phyloP scores from a whole-genome alignment of 2,797 vertebrate species.

The Danio jaintianensis region DNA sequence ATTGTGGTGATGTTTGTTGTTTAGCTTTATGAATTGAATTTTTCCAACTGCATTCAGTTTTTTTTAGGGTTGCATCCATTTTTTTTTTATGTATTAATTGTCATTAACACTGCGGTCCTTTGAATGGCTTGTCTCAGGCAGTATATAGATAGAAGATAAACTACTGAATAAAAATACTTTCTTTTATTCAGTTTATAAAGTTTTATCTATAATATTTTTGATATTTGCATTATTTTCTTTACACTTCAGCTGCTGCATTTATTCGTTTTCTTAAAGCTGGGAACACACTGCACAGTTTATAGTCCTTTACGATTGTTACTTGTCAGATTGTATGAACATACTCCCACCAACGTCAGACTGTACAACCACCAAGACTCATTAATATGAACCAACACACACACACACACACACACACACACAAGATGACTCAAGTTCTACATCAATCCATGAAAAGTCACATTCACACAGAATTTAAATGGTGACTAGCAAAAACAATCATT shows the following conservation, averaged over 20 bases:
- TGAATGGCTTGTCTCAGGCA: constrained; percentile 15
- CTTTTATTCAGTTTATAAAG: constrained; percentile 31
- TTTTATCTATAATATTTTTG: background rate
- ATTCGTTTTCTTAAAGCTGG: background rate
- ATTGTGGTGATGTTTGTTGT: background rate
- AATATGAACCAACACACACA: too few relatives aligned
- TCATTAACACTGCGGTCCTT: background rate
- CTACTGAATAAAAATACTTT: constrained; percentile 31
- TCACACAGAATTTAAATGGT: too few relatives aligned
- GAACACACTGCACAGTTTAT: too few relatives aligned
- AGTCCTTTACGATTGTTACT: too few relatives aligned
- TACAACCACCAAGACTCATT: too few relatives aligned
- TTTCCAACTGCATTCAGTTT: constrained; percentile 7
- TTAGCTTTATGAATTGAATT: constrained; percentile 8
- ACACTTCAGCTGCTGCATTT: background rate
- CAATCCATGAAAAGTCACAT: too few relatives aligned
- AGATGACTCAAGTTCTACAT: too few relatives aligned
- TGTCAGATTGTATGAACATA: too few relatives aligned
- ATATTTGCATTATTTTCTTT: background rate
- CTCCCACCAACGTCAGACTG: too few relatives aligned
- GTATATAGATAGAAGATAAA: constrained; percentile 8
- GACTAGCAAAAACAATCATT: too few relatives aligned
- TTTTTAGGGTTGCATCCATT: constrained; percentile 14
- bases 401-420: too few relatives aligned
- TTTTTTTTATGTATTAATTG: background rate